Evolutionary conservation across 2,888 invertebrate genomes (phyloP).

Genomic region (Spodoptera littoralis): DNA sequence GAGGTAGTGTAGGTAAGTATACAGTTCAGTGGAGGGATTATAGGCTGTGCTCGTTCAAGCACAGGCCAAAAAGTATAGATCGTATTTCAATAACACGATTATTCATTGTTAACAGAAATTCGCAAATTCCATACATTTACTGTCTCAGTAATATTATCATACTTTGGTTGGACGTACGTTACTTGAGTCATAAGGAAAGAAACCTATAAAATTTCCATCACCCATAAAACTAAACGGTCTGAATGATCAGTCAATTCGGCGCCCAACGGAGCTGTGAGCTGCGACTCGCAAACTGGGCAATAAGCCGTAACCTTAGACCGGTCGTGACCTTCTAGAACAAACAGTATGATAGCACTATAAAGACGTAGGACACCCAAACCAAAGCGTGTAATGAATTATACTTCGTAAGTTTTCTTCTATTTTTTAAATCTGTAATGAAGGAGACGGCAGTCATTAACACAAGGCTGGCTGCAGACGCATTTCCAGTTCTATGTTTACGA

Average conservation of each 20-base stretch:
- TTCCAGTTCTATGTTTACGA: no score
- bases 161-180: no score
- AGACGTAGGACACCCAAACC: constrained; percentile 18
- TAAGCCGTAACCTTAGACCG: constrained; percentile 36
- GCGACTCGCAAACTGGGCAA: constrained; percentile 15
- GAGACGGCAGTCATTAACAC: no score
- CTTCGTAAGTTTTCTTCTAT: not conserved
- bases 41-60: constrained; percentile 20
- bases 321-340: constrained; percentile 44
- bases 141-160: no score
- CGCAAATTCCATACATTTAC: not conserved
- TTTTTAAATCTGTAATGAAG: not conserved
- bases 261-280: constrained; percentile 16
- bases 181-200: not conserved
- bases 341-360: constrained; percentile 14
- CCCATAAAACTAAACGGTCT: constrained; percentile 26
- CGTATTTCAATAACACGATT: constrained; percentile 23
- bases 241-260: constrained; percentile 7
- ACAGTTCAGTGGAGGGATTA: constrained; percentile 20
- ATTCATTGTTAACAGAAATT: constrained; percentile 14
- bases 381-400: constrained; percentile 13
- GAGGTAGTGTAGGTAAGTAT: constrained; percentile 1
- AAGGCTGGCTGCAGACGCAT: no score
- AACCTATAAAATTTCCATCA: constrained; percentile 6
- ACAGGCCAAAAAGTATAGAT: constrained; percentile 10